phyloP scores from a whole-genome alignment of 2,888 invertebrate genomes.

The Agrochola macilenta region DNA sequence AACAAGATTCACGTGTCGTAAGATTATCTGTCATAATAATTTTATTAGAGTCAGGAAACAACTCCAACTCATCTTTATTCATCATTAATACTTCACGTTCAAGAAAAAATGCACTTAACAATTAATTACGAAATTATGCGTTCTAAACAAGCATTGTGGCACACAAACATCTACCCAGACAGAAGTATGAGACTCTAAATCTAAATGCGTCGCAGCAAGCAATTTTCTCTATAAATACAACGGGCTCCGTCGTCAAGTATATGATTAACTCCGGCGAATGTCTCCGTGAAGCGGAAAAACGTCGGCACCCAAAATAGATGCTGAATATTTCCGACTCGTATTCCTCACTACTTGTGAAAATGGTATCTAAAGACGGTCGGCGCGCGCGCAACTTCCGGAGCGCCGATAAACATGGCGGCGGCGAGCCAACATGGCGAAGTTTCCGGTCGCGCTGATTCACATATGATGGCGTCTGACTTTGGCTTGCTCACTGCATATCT shows the following conservation, averaged over 20 bases:
- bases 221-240: conserved; percentile 85
- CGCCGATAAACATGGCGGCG: conserved; percentile 88
- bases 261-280: conserved; percentile 87
- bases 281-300: conserved; percentile 89
- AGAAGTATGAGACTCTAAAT: conserved; percentile 81
- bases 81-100: conserved; percentile 22
- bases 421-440: conserved; percentile 89
- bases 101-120: conserved; percentile 38
- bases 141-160: conserved; percentile 53
- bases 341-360: conserved; percentile 85
- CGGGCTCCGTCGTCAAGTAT: conserved; percentile 82
- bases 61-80: conserved; percentile 29
- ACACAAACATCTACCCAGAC: conserved; percentile 71
- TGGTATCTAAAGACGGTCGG: conserved; percentile 87
- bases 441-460: conserved; percentile 90
- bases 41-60: conserved; percentile 45
- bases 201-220: conserved; percentile 78
- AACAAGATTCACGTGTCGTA: conserved; percentile 50
- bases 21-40: conserved; percentile 36
- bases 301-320: conserved; percentile 86
- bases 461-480: conserved; percentile 82
- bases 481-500: conserved; percentile 89
- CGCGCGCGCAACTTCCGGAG: conserved; percentile 90
- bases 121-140: conserved; percentile 46
- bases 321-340: conserved; percentile 88